Base-by-base conservation (phyloP, 2,888 invertebrate species). In the Xestia c-nigrum region DNA sequence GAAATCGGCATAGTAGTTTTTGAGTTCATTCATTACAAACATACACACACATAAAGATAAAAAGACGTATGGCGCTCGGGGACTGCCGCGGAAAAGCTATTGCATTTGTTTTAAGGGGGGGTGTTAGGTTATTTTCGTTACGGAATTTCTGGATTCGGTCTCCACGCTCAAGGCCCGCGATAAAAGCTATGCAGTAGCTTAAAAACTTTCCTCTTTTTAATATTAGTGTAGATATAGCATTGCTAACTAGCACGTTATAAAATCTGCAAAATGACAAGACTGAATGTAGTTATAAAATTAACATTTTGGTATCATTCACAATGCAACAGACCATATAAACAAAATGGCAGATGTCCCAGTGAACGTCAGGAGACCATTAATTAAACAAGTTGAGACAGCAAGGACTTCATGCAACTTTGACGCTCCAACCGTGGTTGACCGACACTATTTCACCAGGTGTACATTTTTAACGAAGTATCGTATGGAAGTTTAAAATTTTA, bases 401-500 rank as follows among this genome's bases (percentile, higher is more conserved):
- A 74, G 78, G 65, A 74, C 63, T 71, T 79, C 76, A 76, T 78
- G 71, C 68, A 76, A 80, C 61, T 83, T 83, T 43, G 55, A 55
- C 14, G 72, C 55, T 61, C n/a, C 46, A 47, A 65, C 50, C 66
- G 52, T 70, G 46, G 47, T 72, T 9, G 16, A 24, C 75, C 66
- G 66, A 72, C 73, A 74, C 76, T 77, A 75, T 66, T 78, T 77
- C 73, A 80, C 72, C 65, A 77, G 43, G 75, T 80, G 69, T 77
- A 71, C 65, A 86, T 76, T 79, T 86, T 86, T 83, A 85, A 86
- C 72, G 71, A 86, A 61, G 66, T 83, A 61, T 72, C 61, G 77
- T 64, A 68, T 66, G 71, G 12, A 73, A n/a, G 50, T 69, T 81
- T 50, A 65, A 77, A 72, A 74, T 74, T 46, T 78, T 71, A 72